A percentile compares a stretch with the other conserved stretches of the same genome.
Evolutionary conservation across 2,888 invertebrate genomes (phyloP).

Genomic region (Acanthosepion esculentum): DNA sequence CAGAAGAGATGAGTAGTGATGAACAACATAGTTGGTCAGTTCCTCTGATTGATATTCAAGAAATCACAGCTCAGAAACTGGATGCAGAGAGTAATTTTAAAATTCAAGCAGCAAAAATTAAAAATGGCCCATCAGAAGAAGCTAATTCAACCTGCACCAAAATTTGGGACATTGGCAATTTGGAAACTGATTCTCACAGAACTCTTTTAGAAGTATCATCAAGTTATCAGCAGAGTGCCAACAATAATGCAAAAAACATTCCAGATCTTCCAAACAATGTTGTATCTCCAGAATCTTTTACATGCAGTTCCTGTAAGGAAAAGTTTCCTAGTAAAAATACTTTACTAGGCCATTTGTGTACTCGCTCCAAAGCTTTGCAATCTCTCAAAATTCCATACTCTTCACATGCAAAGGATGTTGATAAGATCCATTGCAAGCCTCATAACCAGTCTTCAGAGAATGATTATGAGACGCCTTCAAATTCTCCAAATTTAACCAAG

Average conservation of each 20-base stretch:
- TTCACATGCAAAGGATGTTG: too few species aligned
- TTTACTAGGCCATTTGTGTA: too few species aligned
- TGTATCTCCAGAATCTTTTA: too few species aligned
- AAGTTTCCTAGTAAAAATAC: too few species aligned
- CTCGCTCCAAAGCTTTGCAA: too few species aligned
- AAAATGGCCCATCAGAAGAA: background rate
- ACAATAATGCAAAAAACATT: background rate
- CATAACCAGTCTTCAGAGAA: too few species aligned
- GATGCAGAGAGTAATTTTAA: background rate
- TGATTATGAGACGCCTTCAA: too few species aligned
- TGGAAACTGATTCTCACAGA: background rate
- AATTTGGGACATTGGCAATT: background rate
- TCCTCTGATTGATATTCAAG: background rate
- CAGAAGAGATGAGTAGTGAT: background rate
- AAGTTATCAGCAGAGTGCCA: background rate
- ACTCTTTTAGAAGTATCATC: background rate
- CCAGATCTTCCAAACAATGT: too few species aligned
- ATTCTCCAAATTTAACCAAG: too few species aligned
- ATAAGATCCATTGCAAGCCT: too few species aligned
- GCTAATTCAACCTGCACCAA: background rate
- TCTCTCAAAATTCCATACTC: too few species aligned
- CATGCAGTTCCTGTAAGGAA: too few species aligned
- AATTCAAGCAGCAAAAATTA: background rate
- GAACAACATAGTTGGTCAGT: background rate
- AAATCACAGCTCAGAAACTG: background rate